These are phyloP conservation scores for Drosophila albomicans DNA, from an alignment of 1,140 invertebrate genomes.

Conservation along the genomic window DNA sequence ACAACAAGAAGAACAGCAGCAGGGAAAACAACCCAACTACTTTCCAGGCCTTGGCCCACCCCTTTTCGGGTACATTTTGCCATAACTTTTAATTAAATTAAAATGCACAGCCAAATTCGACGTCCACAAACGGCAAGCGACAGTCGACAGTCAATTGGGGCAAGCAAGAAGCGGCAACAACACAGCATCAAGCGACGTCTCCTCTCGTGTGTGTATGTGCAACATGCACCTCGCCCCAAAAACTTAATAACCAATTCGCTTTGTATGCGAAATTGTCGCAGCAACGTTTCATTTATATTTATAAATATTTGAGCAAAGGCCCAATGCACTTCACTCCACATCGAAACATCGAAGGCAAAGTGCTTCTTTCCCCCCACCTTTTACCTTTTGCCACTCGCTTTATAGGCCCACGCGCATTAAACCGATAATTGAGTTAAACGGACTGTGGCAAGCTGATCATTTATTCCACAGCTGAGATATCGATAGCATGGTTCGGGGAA, in stretches of 20 bases:
- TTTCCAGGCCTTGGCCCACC: not conserved
- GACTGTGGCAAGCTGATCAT: slow-evolving; percentile 28
- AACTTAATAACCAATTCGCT: slow-evolving; percentile 81
- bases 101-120: slow-evolving; percentile 78
- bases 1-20: no score
- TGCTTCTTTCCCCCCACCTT: not conserved
- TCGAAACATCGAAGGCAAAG: slow-evolving; percentile 15
- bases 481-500: not conserved
- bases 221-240: slow-evolving; percentile 24
- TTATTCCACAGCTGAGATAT: slow-evolving; percentile 22
- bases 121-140: slow-evolving; percentile 16
- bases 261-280: slow-evolving; percentile 61
- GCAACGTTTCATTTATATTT: slow-evolving; percentile 64
- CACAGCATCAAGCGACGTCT: not conserved
- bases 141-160: not conserved
- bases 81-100: slow-evolving; percentile 83
- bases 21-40: slow-evolving; percentile 6
- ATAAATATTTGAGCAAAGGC: slow-evolving; percentile 77
- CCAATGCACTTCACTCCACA: not conserved
- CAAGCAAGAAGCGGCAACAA: not conserved
- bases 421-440: slow-evolving; percentile 69
- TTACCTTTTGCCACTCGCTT: not conserved
- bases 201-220: not conserved
- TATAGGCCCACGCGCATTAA: slow-evolving; percentile 18
- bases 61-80: slow-evolving; percentile 71